Evolutionary conservation across 2,113 vertebrate genomes (phyloP), one percentile per base, ranked within the genome.

Genomic region (Pithys albifrons): DNA sequence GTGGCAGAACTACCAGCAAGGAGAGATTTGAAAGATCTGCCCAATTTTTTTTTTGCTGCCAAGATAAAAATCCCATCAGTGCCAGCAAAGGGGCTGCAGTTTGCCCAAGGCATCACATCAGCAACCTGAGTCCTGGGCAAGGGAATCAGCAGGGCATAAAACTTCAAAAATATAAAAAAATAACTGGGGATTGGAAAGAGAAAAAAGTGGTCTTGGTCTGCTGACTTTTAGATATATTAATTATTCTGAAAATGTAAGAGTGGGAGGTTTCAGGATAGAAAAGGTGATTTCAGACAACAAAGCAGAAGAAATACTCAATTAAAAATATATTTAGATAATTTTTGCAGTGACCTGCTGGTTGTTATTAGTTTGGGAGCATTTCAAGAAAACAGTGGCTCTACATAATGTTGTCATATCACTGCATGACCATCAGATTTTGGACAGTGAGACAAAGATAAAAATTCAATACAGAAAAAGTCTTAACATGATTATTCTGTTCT

Each of bases 31-130:
- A 33, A n/a, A 67, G 31, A 35, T 52, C 52, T 85, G 69, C 74
- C 54, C 66, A 71, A 9, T 6, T 81, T 80, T 80, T 80, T 80
- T 82, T 46, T 14, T 55, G 39, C 67, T 94, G 71, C 71, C 72
- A 85, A 89, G 78, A 62, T 76, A 46, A 83, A 92, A 92, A 86
- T 62, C 37, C 41, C 91, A 88, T 22, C 35, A 41, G 51, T 6
- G 72, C 80, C 72, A 79, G 75, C 25, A 70, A 37, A 91, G 85
- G 46, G 15, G 29, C 31, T 41, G 23, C 27, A n/a, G 57, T 57
- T 61, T 59, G 61, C 29, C 49, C 52, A 88, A 95, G 35, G 66
- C 75, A 51, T 24, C 3, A 0, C 9, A 52, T 41, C 52, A 79
- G 35, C 37, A 39, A 3, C 3, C 9, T 0, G 1, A 76, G 39